Conservation (phyloP, 2,888 invertebrate species). For the Diarsia brunnea region DNA sequence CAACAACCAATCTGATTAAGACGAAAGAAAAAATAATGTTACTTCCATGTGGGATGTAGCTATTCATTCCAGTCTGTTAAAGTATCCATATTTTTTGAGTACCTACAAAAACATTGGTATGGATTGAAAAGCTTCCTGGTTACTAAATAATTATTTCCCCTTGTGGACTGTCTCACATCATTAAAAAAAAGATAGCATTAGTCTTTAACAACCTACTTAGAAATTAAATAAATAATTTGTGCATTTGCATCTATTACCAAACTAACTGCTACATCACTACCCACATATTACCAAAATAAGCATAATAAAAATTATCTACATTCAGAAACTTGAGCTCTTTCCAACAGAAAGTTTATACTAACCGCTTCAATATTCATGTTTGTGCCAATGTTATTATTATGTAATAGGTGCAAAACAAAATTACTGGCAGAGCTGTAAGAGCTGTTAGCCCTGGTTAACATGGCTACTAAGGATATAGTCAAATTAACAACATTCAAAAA, state of each 20-base stretch:
- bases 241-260: conserved; percentile 7
- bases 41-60: not conserved
- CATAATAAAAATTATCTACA: conserved; percentile 16
- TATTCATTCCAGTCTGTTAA: not conserved
- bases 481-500: conserved; percentile 6
- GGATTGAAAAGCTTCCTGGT: not conserved
- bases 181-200: not conserved
- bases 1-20: not conserved
- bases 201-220: not conserved
- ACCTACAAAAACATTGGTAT: conserved; percentile 3
- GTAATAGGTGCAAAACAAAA: conserved; percentile 50
- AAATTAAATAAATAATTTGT: not conserved
- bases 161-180: not conserved
- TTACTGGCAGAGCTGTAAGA: conserved; percentile 26
- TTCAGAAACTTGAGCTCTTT: conserved; percentile 31
- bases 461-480: conserved; percentile 28
- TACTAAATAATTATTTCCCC: not conserved
- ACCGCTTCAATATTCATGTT: conserved; percentile 38
- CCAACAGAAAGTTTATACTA: conserved; percentile 31
- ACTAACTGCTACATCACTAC: too few relatives aligned
- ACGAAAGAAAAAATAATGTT: too few relatives aligned
- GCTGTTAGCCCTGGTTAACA: conserved; percentile 16
- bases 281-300: conserved; percentile 26
- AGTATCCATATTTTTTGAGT: conserved; percentile 8
- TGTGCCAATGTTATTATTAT: conserved; percentile 43